A percentile compares a stretch with the other conserved stretches of the same genome.
Conservation (phyloP, 2,888 invertebrate species). For the Mayetiola destructor region DNA sequence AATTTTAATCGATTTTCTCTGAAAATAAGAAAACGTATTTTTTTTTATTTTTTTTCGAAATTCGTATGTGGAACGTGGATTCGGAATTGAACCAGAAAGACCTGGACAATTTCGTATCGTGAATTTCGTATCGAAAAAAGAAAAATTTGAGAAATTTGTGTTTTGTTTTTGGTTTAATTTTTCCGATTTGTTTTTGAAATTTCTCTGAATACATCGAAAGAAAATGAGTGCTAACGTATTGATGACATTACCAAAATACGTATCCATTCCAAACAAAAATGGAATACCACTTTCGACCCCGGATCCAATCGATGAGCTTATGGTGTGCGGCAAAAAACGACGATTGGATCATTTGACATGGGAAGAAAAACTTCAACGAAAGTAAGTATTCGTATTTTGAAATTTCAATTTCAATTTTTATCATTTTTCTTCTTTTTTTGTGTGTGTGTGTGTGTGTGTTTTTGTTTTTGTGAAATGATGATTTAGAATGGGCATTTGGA, state of each 20-base stretch:
- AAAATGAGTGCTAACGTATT: slow-evolving; percentile 25
- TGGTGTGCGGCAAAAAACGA: slow-evolving; percentile 45
- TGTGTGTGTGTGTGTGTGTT: background rate
- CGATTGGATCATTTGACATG: slow-evolving; percentile 68
- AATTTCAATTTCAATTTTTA: background rate
- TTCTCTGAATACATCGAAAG: background rate
- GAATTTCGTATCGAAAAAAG: background rate
- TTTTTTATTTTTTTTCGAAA: background rate
- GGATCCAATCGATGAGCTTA: slow-evolving; percentile 22
- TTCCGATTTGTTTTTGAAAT: background rate
- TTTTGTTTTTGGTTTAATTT: background rate
- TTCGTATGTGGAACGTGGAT: too few relatives aligned
- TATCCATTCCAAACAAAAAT: slow-evolving; percentile 24
- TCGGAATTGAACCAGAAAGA: too few relatives aligned
- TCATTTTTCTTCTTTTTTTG: background rate
- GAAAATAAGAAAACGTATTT: background rate
- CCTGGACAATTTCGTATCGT: too few relatives aligned
- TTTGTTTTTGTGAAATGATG: too few relatives aligned
- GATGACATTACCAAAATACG: slow-evolving; percentile 30
- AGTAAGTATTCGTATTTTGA: slow-evolving; percentile 43
- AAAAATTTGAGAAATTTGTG: background rate
- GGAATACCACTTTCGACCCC: slow-evolving; percentile 18
- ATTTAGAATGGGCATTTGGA: too few relatives aligned
- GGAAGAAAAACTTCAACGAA: slow-evolving; percentile 77
- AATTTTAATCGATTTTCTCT: background rate